phyloP scores from a whole-genome alignment of 2,797 vertebrate species.

The Hemibagrus guttatus region DNA sequence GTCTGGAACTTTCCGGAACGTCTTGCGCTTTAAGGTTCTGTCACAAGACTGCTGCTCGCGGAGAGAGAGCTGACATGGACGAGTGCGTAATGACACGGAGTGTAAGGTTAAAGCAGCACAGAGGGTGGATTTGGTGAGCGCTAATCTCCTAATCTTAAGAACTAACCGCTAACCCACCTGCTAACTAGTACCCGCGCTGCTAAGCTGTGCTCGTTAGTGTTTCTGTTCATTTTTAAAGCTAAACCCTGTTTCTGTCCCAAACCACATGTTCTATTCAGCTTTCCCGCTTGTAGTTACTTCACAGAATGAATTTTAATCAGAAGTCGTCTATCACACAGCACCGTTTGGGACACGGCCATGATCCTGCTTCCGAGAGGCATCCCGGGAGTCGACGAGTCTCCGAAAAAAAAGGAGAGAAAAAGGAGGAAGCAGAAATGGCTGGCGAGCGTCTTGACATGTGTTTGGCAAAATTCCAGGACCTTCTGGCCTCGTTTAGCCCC shows the following conservation, averaged over 20 bases:
- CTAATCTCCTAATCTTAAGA: background rate
- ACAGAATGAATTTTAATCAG: constrained; percentile 17
- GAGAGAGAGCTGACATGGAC: background rate
- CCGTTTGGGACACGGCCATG: constrained; percentile 12
- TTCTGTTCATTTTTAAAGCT: background rate
- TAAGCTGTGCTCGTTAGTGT: no score
- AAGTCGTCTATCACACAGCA: constrained; percentile 12
- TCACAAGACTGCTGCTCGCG: background rate
- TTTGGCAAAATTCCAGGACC: constrained; percentile 47
- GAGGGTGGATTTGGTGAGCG: background rate
- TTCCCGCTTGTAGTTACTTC: background rate
- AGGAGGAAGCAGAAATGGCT: constrained; percentile 17
- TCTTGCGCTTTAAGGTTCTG: background rate
- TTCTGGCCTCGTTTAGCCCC: constrained; percentile 53
- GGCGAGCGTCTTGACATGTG: constrained; percentile 17
- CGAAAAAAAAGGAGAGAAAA: constrained; percentile 17
- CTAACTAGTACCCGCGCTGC: background rate
- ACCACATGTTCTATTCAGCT: background rate
- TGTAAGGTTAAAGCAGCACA: background rate
- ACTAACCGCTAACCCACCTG: background rate
- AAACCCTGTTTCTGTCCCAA: background rate
- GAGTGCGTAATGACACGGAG: no score
- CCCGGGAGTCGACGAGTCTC: background rate
- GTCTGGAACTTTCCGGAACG: background rate
- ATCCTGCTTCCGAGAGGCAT: constrained; percentile 4